Evolutionary conservation across 2,113 vertebrate genomes (phyloP).

Genomic region (Dendrocopos noguchii): DNA sequence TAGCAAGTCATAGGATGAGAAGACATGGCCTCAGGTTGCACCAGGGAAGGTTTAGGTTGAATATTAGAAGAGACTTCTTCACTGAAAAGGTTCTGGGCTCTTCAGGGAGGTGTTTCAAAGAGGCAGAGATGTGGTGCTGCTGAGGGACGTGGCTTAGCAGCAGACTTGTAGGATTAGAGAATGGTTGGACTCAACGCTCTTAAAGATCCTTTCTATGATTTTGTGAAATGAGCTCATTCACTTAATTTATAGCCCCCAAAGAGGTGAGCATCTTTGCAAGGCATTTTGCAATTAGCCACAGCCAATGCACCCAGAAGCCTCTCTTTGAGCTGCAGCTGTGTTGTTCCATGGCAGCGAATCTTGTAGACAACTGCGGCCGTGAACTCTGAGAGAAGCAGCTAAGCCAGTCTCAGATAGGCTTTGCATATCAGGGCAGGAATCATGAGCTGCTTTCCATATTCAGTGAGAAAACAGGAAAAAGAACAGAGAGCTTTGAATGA

Average conservation of each 20-base stretch:
- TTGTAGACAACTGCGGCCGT: background rate
- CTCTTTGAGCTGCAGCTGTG: background rate
- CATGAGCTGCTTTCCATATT: slow-evolving; percentile 23
- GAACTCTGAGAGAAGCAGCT: slow-evolving; percentile 2
- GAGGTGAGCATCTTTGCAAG: background rate
- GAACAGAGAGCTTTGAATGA: background rate
- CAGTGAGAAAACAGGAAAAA: slow-evolving; percentile 64
- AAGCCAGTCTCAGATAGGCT: background rate
- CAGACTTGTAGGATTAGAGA: too few relatives aligned
- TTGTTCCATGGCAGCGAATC: background rate
- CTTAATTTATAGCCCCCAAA: background rate
- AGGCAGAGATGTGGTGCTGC: too few relatives aligned
- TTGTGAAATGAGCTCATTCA: too few relatives aligned
- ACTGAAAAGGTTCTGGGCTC: too few relatives aligned
- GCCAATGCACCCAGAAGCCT: background rate
- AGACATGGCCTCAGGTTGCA: too few relatives aligned
- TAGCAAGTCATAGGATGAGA: too few relatives aligned
- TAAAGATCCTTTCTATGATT: too few relatives aligned
- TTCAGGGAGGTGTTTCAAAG: too few relatives aligned
- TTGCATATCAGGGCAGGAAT: slow-evolving; percentile 31
- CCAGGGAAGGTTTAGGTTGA: too few relatives aligned
- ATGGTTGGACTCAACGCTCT: too few relatives aligned
- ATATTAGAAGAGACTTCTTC: too few relatives aligned
- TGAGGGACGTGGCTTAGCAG: too few relatives aligned
- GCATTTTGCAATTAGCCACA: background rate